These are phyloP conservation scores for Amphipoea oculea DNA, from an alignment of 2,888 invertebrate genomes.

Conservation along the genomic window DNA sequence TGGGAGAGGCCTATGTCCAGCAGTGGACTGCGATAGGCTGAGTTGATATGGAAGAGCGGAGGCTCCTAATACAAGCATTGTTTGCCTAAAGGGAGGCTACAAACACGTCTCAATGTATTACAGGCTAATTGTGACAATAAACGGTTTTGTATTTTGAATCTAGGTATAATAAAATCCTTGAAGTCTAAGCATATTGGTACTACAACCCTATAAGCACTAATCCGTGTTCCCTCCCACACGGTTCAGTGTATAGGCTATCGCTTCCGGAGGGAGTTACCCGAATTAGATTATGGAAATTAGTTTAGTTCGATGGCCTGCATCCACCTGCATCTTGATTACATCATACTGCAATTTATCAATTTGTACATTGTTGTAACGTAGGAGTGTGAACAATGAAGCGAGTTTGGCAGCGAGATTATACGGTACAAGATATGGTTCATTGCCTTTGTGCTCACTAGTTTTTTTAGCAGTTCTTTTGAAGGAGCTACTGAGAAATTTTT, in stretches of 20 bases:
- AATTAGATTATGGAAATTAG: conserved; percentile 57
- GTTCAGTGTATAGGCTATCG: neutral
- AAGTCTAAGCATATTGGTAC: neutral
- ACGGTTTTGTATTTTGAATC: no score
- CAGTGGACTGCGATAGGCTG: no score
- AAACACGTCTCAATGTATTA: no score
- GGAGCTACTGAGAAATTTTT: no score
- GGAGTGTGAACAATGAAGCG: neutral
- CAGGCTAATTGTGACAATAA: no score
- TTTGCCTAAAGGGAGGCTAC: no score
- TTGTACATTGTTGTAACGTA: conserved; percentile 9
- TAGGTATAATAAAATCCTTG: neutral
- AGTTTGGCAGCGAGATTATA: neutral
- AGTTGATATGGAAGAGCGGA: no score
- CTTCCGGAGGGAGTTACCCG: conserved; percentile 32
- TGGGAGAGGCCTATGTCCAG: no score
- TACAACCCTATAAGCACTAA: conserved; percentile 6
- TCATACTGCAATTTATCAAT: conserved; percentile 41
- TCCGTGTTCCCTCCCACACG: neutral
- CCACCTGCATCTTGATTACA: conserved; percentile 36
- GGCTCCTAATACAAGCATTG: no score
- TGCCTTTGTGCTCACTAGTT: no score
- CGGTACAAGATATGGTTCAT: neutral
- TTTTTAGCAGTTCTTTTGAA: no score
- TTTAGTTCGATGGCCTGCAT: conserved; percentile 45